Base-by-base conservation (phyloP, 2,888 invertebrate species). In the Melanchra persicariae region DNA sequence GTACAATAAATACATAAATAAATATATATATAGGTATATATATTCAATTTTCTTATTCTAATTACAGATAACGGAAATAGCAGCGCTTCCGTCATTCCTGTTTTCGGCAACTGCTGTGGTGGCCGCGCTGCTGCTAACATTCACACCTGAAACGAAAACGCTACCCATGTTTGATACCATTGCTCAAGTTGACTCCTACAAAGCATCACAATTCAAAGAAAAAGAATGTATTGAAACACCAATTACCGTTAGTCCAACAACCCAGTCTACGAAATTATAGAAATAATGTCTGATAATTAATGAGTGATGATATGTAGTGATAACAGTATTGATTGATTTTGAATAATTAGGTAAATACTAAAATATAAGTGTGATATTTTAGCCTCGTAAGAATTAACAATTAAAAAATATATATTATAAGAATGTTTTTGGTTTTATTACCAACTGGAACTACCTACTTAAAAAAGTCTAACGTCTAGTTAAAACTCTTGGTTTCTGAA, bases 121-220 rank as follows among this genome's bases (percentile, higher is more conserved):
- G 49, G 87, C 93, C 0, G 91, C 91, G 0, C 17, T 88, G 0
- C 78, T 93, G 9, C 79, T 94, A 15, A 84, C 83, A 1, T 92
- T 94, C 51, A 93, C 93, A 1, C 94, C 94, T 7, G 94, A 94
- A 88, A 94, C 94, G 0, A 94, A 91, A 84, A 80, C 74, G 2
- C 63, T 93, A 47, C 94, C 94, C 0, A 81, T 94, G 87, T 93
- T 93, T 55, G 94, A 94, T 70, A 94, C 94, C 0, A 91, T 94
- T 47, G 92, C 90, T 1, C 93, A 94, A 89, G 87, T 94, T 4
- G 92, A 93, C 70, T 83, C 84, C 7, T 87, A 91, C 58, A 89
- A 89, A 78, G 70, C 79, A 30, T 61, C 82, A 60, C 65, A 79
- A 83, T 49, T 85, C 82, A 75, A 89, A 87, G 22, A 59, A 40